Conservation (phyloP, 2,888 invertebrate species). For the Hirtodrosophila histrioides region DNA sequence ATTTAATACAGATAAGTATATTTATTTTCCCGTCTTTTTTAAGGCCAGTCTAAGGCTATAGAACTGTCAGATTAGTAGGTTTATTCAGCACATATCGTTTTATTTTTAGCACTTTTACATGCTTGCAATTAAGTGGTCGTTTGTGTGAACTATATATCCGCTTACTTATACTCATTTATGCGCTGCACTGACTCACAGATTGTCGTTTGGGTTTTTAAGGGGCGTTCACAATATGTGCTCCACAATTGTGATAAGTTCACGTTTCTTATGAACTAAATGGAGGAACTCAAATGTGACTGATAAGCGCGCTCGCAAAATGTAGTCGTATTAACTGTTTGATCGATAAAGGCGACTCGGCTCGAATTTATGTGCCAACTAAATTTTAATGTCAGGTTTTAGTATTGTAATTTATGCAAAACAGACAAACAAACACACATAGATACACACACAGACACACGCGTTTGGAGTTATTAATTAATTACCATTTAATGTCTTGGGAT, state of each 20-base stretch:
- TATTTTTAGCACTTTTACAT: neutral
- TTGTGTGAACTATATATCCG: neutral
- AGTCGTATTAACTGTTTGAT: slow-evolving; percentile 67
- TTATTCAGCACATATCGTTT: too few relatives aligned
- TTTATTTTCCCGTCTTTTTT: too few relatives aligned
- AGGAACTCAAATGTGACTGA: slow-evolving; percentile 22
- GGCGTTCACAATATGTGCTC: slow-evolving; percentile 32
- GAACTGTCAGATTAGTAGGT: too few relatives aligned
- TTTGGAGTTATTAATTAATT: slow-evolving; percentile 40
- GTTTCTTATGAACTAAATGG: slow-evolving; percentile 5
- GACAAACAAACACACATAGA: slow-evolving; percentile 2
- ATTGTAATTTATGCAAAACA: slow-evolving; percentile 42
- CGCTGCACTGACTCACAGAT: slow-evolving; percentile 4
- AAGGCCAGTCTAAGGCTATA: too few relatives aligned
- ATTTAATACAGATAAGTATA: too few relatives aligned
- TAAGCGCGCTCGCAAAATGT: slow-evolving; percentile 30
- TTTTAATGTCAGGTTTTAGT: slow-evolving; percentile 34
- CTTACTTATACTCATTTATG: slow-evolving; percentile 1
- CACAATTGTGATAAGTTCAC: slow-evolving; percentile 20
- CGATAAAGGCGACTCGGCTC: slow-evolving; percentile 57
- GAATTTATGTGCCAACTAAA: slow-evolving; percentile 42
- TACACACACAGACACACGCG: neutral
- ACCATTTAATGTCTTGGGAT: slow-evolving; percentile 80
- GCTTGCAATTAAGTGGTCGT: neutral
- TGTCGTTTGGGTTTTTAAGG: slow-evolving; percentile 33